Base-by-base conservation (phyloP, 2,888 invertebrate genomes). In the Listrodromus nycthemerus region DNA sequence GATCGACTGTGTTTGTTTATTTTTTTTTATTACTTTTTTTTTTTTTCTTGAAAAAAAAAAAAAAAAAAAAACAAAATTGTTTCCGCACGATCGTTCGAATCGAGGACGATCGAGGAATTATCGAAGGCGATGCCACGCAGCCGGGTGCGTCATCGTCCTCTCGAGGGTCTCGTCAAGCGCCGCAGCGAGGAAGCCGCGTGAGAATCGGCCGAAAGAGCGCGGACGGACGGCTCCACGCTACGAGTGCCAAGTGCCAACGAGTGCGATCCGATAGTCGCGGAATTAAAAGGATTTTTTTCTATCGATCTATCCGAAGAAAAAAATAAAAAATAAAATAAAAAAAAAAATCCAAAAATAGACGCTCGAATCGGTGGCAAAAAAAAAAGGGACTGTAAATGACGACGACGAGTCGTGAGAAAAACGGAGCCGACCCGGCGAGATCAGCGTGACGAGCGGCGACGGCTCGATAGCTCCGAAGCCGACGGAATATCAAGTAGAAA, bases 121-220 rank as follows among this genome's bases (percentile, higher is more conserved):
- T 67, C 41, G 10, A 65, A 80, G 86, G 87, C 86, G 83, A 91
- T 90, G 89, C 83, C 88, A 88, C 87, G 90, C 80, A 88, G 86
- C 81, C 88, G 89, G 84, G 87, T 86, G 55, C 89, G 89, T 74
- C 85, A 87, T 77, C 87, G 89, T 76, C 74, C 19, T 30, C 69
- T 69, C 45, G 67, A 73, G 33, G 65, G 50, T 74, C 74, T 63
- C 71, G 74, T 71, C 61, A 73, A 71, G 58, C 83, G 81, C 65
- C 37, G 50, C 65, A 82, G 80, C 80, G 83, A 80, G 69, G 74
- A 74, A 83, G 69, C 67, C 70, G 70, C 71, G 70, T 30, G 73
- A 41, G 74, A 65, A 52, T 21, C 69, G 65, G 50, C 21, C 45
- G 50, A 66, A 66, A 73, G 50, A 75, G 76, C 37, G 50, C 70